Base-by-base conservation (phyloP, 2,888 invertebrate genomes). In the Zaprionus obscuricornis region DNA sequence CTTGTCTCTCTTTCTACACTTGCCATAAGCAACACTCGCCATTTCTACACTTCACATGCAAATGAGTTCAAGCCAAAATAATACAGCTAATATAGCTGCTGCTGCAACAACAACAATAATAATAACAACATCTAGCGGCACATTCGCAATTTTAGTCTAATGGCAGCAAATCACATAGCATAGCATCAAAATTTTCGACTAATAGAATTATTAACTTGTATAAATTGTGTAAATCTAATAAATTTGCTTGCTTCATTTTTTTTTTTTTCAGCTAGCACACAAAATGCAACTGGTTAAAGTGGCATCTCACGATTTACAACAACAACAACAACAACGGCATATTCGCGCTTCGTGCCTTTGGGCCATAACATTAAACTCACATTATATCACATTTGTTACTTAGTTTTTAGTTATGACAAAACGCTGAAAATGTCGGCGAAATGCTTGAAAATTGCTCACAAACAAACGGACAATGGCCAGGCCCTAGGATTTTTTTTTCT, bases 141-240 rank as follows among this genome's bases (percentile, higher is more conserved):
- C 8, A 24, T 7, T 29, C 22, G 26, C 10, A 17, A 52, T 51
- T 52, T 62, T 62, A 24, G 39, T 22, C 39, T 50, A 62, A 67
- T 66, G 51, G 40, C 49, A 29, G 11, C 49, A 46, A 59, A 55
- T 56, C 45, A 49, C 54, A 39, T 40, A 18, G 7, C 22, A 31
- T 3, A 13, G 6, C 26, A 37, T 6, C 1, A 7, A 16, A 22
- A 26, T 27, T 22, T 7, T 18, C 10, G n/a, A 5, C 37, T 62
- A 68, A 73, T 68, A 47, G 49, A 65, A 65, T 68, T 64, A 68
- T 72, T 73, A 68, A 27, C 54, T 29, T 10, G 29, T 10, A 29
- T 29, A 5, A 4, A 22, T n/a, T n/a, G n/a, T n/a, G n/a, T n/a
- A n/a, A n/a, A n/a, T n/a, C n/a, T n/a, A n/a, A n/a, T n/a, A n/a